Conservation (phyloP, 2,113 vertebrate genomes). For the Neodontobutis hainanensis region DNA sequence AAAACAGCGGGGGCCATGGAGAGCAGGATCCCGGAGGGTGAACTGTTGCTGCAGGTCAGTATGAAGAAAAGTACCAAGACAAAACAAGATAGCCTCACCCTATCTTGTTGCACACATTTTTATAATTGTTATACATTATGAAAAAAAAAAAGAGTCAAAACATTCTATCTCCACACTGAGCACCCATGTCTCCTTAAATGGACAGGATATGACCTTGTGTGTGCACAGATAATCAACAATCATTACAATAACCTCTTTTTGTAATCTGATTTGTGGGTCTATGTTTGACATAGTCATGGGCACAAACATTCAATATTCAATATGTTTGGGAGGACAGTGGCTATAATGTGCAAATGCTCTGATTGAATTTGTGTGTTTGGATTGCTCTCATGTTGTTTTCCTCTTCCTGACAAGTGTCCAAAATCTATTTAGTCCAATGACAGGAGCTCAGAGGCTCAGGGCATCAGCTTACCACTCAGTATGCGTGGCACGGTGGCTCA, state of each 20-base stretch:
- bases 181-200: neutral
- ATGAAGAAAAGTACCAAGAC: neutral
- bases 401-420: slow-evolving; percentile 12
- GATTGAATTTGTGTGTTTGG: slow-evolving; percentile 19
- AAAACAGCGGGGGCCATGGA: slow-evolving; percentile 30
- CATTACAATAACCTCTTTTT: neutral
- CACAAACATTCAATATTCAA: neutral
- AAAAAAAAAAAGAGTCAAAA: too few species aligned
- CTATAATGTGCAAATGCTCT: neutral
- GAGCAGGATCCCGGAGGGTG: slow-evolving; percentile 66
- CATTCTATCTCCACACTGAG: neutral
- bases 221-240: neutral
- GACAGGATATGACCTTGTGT: neutral
- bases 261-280: neutral
- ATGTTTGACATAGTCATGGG: neutral
- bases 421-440: slow-evolving; percentile 33
- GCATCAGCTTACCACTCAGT: slow-evolving; percentile 27
- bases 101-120: too few species aligned
- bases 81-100: neutral
- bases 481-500: slow-evolving; percentile 3
- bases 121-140: too few species aligned
- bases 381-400: neutral
- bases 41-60: slow-evolving; percentile 82
- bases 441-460: slow-evolving; percentile 19
- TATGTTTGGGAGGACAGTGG: neutral